Evolutionary conservation across 1,140 invertebrate species (phyloP).

Genomic region (Aphelenchoides besseyi): DNA sequence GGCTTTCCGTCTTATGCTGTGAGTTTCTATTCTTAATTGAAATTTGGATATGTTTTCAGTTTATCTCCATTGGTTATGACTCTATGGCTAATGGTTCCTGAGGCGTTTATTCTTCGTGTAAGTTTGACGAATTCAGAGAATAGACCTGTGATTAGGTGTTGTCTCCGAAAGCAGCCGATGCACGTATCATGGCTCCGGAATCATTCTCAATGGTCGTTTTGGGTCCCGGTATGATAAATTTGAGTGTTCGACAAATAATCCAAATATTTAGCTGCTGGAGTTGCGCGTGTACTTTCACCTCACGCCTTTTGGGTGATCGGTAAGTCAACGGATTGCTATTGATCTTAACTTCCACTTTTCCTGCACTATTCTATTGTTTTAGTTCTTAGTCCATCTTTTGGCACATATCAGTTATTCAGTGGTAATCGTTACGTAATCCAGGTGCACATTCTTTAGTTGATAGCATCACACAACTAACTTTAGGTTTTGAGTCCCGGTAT

Average conservation of each 20-base stretch:
- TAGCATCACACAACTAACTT: background rate
- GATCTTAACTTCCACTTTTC: no score
- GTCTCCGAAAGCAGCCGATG: conserved; percentile 12
- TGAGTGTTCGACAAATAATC: background rate
- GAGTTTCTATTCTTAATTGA: no score
- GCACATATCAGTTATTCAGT: background rate
- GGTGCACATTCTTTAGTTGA: background rate
- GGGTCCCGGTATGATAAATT: conserved; percentile 2
- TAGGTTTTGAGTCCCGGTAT: conserved; percentile 13
- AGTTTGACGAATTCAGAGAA: no score
- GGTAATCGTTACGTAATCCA: conserved; percentile 14
- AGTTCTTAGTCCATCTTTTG: conserved; percentile 15
- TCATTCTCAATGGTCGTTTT: background rate
- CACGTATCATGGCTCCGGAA: conserved; percentile 6
- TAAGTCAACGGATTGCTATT: no score
- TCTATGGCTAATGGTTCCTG: background rate
- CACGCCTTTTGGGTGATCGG: background rate
- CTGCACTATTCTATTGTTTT: background rate
- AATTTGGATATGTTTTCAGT: no score
- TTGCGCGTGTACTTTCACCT: background rate
- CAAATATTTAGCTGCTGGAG: conserved; percentile 9
- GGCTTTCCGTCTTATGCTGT: conserved; percentile 13
- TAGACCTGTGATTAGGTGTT: no score
- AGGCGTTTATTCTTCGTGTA: background rate
- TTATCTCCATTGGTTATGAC: no score